Conservation (phyloP, 2,113 vertebrate genomes). For the Callocephalon fimbriatum region DNA sequence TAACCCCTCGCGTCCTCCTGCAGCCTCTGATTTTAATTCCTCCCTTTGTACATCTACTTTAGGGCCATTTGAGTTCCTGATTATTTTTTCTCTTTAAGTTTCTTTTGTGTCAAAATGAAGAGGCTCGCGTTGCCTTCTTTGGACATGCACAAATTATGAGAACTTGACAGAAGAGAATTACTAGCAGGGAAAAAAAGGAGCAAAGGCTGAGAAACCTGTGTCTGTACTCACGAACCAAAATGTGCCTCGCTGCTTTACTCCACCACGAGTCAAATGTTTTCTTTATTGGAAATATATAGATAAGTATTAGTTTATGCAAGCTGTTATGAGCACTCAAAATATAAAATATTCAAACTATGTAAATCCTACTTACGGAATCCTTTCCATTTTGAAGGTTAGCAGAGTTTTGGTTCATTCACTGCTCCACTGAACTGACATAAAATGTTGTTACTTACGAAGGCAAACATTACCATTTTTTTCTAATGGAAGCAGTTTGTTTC, state of each 20-base stretch:
- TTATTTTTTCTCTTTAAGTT: conserved; percentile 17
- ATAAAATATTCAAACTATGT: conserved; percentile 79
- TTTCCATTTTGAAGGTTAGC: conserved; percentile 73
- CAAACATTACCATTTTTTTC: conserved; percentile 69
- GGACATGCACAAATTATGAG: not conserved
- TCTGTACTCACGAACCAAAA: conserved; percentile 37
- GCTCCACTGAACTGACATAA: conserved; percentile 70
- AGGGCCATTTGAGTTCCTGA: not conserved
- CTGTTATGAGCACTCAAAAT: conserved; percentile 68
- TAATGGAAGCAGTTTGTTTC: conserved; percentile 64
- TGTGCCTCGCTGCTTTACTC: conserved; percentile 2
- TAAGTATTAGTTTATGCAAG: conserved; percentile 61
- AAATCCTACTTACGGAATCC: conserved; percentile 73
- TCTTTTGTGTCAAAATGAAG: conserved; percentile 33
- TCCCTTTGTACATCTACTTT: not conserved
- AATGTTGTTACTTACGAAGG: conserved; percentile 67
- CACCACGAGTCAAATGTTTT: conserved; percentile 48
- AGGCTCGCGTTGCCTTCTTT: not conserved
- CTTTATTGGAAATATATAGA: conserved; percentile 51
- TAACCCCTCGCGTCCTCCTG: conserved; percentile 20
- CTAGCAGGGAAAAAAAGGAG: not conserved
- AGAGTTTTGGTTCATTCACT: conserved; percentile 72
- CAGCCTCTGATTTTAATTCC: conserved; percentile 13
- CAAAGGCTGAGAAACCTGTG: not conserved
- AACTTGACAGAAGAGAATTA: conserved; percentile 4